phyloP scores from a whole-genome alignment of 2,888 invertebrate species.

The Callyntrura guangdongensis region DNA sequence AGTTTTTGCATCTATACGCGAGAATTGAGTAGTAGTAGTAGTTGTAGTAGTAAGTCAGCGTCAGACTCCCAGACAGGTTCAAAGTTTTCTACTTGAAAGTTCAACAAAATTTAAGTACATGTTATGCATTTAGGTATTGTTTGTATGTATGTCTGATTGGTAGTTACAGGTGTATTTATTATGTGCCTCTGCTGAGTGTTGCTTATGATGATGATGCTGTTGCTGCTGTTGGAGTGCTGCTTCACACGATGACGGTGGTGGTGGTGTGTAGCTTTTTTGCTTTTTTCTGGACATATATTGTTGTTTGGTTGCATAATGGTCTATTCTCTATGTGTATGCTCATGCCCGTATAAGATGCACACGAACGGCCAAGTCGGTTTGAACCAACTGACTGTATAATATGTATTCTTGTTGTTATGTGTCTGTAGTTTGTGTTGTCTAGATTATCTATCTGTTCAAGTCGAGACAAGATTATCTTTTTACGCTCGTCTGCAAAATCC shows the following conservation, averaged over 20 bases:
- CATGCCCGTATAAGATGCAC: background rate
- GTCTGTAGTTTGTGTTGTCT: no score
- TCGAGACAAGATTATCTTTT: constrained; percentile 44
- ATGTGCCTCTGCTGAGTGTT: background rate
- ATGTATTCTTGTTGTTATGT: constrained; percentile 33
- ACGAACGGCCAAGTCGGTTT: background rate
- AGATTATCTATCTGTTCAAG: constrained; percentile 43
- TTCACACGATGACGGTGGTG: background rate
- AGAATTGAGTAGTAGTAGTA: no score
- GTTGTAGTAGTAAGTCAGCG: background rate
- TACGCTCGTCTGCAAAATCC: constrained; percentile 53
- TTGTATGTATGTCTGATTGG: constrained; percentile 15
- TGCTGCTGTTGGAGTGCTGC: background rate
- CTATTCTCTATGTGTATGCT: background rate
- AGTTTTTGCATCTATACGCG: background rate
- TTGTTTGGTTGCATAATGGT: constrained; percentile 42
- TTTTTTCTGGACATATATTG: constrained; percentile 55
- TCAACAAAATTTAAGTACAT: constrained; percentile 42
- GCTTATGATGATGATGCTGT: no score
- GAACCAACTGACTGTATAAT: no score
- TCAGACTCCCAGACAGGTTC: constrained; percentile 57
- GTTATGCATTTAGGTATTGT: background rate
- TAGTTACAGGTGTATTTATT: constrained; percentile 48
- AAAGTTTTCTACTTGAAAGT: constrained; percentile 64
- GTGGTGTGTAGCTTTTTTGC: constrained; percentile 29